A percentile compares a stretch with the other conserved stretches of the same genome.
Evolutionary conservation across 2,888 invertebrate species (phyloP).

Genomic region (Cerastoderma edule): DNA sequence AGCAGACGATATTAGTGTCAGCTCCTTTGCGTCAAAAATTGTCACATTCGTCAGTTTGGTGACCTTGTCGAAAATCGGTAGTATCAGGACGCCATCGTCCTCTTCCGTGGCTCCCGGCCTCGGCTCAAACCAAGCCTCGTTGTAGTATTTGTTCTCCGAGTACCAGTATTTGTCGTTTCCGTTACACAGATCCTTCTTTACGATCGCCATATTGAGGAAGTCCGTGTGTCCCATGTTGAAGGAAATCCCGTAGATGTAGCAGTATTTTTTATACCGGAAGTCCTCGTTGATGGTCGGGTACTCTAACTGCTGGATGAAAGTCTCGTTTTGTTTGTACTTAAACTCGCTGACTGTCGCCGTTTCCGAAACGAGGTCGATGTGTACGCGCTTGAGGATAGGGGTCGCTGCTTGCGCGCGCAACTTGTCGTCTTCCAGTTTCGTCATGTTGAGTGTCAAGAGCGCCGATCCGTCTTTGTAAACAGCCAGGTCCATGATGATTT

Average conservation of each 20-base stretch:
- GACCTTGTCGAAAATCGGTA: slow-evolving; percentile 67
- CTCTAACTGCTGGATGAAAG: slow-evolving; percentile 59
- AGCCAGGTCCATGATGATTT: slow-evolving; percentile 26
- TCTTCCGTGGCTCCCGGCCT: slow-evolving; percentile 58
- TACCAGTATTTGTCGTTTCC: slow-evolving; percentile 57
- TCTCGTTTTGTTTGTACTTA: slow-evolving; percentile 22
- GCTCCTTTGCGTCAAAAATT: slow-evolving; percentile 68
- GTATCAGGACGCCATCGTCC: slow-evolving; percentile 72
- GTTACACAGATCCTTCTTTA: slow-evolving; percentile 69
- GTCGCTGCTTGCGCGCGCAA: slow-evolving; percentile 42
- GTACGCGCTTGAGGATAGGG: slow-evolving; percentile 52
- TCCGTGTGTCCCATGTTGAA: slow-evolving; percentile 55
- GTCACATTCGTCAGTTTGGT: slow-evolving; percentile 58
- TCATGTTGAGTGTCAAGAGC: slow-evolving; percentile 52
- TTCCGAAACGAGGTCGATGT: slow-evolving; percentile 42
- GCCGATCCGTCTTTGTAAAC: slow-evolving; percentile 40
- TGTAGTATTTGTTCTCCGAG: slow-evolving; percentile 57
- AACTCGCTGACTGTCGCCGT: slow-evolving; percentile 34
- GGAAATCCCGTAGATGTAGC: slow-evolving; percentile 67
- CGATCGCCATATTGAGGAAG: slow-evolving; percentile 59
- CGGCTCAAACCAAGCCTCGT: slow-evolving; percentile 70
- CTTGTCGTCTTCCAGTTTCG: slow-evolving; percentile 35
- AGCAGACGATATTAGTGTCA: slow-evolving; percentile 58
- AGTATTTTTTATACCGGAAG: slow-evolving; percentile 63
- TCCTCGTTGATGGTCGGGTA: slow-evolving; percentile 72